Base-by-base conservation (phyloP, 92 coral and sea anemone species). In the Epizoanthus illoricatus region DNA sequence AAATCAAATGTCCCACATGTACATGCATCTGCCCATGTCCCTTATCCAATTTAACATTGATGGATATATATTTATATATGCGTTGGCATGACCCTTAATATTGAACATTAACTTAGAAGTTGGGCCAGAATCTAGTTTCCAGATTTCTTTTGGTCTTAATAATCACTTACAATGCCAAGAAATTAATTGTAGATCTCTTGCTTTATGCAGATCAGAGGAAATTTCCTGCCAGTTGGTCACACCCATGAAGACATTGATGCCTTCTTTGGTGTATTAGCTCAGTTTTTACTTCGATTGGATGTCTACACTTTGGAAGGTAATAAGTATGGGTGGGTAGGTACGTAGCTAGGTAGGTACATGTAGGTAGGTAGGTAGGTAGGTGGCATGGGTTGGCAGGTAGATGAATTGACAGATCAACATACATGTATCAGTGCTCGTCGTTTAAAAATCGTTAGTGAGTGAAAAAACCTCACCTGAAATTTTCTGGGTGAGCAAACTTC, bases 201-300 rank as follows among this genome's bases (percentile, higher is more conserved):
- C 15, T 20, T 18, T 33, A 45, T 23, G 5, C 45, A 89, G 92
- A 81, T 89, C n/a, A 52, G 87, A 33, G 70, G 69, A 5, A 89
- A 89, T 36, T 89, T 89, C 63, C 82, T 89, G 0, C 92, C 89
- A 21, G 92, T 89, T 43, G 92, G 92, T 2, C 87, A 89, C 16
- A 79, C 91, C 0, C 89, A 85, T 85, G 91, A 88, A 43, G 91
- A 85, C 61, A 85, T 88, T 6, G 89, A 85, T 66, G 89, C 91
- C 9, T 85, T 85, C 56, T 89, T 85, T 74, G 92, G 92, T 12
- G 89, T 89, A 1, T 74, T 74, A 39, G 80, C 92, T 1, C 83
- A 89, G 74, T 39, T 40, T 45, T 61, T 89, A 36, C 80, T 45
- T n/a, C 65, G 74, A 72, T 4, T 65, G 17, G 92, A 89, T 61